phyloP scores from a whole-genome alignment of 2,797 vertebrate species.

The Lindbergichthys nudifrons region DNA sequence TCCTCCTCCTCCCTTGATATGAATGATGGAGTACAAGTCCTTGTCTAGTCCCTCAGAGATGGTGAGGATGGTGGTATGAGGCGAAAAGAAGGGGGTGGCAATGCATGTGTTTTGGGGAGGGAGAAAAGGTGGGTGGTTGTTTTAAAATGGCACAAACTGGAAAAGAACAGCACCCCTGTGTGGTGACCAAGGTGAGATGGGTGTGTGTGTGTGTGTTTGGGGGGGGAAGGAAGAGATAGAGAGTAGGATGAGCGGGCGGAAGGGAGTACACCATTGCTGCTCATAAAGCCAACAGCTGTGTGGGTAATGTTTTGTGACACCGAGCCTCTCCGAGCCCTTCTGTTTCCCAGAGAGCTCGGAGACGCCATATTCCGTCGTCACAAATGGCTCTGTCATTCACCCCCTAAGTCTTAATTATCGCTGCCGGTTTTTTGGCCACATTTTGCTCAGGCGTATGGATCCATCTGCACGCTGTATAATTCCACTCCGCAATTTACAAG shows the following conservation, averaged over 20 bases:
- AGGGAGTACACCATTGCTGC: conserved; percentile 75
- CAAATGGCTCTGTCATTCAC: conserved; percentile 85
- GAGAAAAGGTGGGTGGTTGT: not conserved
- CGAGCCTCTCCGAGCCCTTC: conserved; percentile 82
- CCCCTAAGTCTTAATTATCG: conserved; percentile 87
- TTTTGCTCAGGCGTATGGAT: conserved; percentile 78
- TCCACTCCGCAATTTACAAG: conserved; percentile 82
- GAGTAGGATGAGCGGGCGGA: conserved; percentile 54
- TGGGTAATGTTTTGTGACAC: conserved; percentile 88
- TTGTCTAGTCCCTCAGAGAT: conserved; percentile 70
- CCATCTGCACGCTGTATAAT: conserved; percentile 81
- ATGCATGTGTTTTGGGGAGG: conserved; percentile 20
- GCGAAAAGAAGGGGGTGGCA: conserved; percentile 34
- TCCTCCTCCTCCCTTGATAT: conserved; percentile 61
- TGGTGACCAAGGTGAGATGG: conserved; percentile 45
- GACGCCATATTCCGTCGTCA: conserved; percentile 81
- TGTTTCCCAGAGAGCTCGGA: conserved; percentile 82
- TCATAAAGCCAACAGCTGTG: conserved; percentile 86
- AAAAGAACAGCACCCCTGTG: conserved; percentile 60
- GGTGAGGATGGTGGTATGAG: conserved; percentile 56
- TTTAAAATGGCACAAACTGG: conserved; percentile 53
- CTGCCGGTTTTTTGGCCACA: conserved; percentile 76
- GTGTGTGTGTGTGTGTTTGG: conserved; percentile 13
- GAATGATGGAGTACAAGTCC: conserved; percentile 80
- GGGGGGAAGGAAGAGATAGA: conserved; percentile 50